Evolutionary conservation across 2,888 invertebrate genomes (phyloP).

Genomic region (Endotricha flammealis): DNA sequence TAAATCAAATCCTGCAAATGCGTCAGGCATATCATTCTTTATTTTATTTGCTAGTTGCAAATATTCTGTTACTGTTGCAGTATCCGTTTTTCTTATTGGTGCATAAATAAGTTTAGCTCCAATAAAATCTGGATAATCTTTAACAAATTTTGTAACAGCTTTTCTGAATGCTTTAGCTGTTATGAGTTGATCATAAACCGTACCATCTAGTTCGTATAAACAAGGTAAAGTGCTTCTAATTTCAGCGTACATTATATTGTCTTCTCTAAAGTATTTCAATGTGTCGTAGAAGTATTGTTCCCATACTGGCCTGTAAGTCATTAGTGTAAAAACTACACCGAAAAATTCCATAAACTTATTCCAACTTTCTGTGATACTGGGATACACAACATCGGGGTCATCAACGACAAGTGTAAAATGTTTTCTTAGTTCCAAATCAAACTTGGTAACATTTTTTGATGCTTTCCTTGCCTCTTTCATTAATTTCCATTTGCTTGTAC

Average conservation of each 20-base stretch:
- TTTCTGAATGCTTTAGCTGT: constrained; percentile 79
- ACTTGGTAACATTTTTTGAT: constrained; percentile 51
- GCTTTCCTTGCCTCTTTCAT: constrained; percentile 58
- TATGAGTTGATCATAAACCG: constrained; percentile 68
- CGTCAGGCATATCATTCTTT: constrained; percentile 77
- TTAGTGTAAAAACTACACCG: constrained; percentile 62
- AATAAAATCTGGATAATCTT: constrained; percentile 80
- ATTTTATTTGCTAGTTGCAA: constrained; percentile 52
- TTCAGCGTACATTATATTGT: constrained; percentile 85
- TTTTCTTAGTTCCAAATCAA: constrained; percentile 73
- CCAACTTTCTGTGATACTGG: constrained; percentile 80
- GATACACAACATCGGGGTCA: constrained; percentile 61
- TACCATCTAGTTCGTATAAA: constrained; percentile 83
- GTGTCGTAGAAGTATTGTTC: constrained; percentile 82
- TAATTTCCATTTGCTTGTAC: constrained; percentile 59
- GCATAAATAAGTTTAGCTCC: constrained; percentile 85
- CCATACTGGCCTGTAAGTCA: constrained; percentile 81
- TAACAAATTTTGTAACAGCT: constrained; percentile 75
- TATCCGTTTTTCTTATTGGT: constrained; percentile 70
- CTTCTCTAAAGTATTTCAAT: constrained; percentile 79
- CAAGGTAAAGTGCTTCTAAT: constrained; percentile 80
- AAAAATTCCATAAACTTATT: constrained; percentile 77
- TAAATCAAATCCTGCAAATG: constrained; percentile 88
- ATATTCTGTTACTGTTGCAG: constrained; percentile 54
- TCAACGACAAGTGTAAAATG: constrained; percentile 77